Conservation (phyloP, 2,113 vertebrate genomes). For the Bettongia penicillata region DNA sequence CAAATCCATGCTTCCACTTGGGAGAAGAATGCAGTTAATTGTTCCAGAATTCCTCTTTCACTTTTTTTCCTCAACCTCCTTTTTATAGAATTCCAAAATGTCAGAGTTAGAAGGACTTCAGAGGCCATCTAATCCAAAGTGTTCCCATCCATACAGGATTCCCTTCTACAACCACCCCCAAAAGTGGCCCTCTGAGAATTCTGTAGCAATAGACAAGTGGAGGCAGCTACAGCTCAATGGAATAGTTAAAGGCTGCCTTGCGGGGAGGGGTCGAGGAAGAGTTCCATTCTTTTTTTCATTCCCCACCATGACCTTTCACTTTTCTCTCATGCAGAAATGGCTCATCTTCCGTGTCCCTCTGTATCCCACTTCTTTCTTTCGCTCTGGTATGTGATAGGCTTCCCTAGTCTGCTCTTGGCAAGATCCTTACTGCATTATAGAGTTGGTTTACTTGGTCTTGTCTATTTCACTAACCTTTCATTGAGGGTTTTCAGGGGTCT, state of each 20-base stretch:
- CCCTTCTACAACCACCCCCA: not conserved
- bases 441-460: not conserved
- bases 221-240: not conserved
- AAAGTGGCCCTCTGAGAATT: not conserved
- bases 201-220: not conserved
- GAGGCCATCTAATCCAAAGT: not conserved
- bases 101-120: not conserved
- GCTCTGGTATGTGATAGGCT: not conserved
- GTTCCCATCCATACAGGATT: not conserved
- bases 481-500: not conserved
- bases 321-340: not conserved
- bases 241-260: not conserved
- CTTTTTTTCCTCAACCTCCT: not conserved
- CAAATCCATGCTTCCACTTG: not conserved
- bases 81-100: not conserved
- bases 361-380: not conserved
- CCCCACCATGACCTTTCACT: not conserved
- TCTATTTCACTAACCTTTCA: not conserved
- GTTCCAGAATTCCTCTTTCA: not conserved
- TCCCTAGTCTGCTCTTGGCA: slow-evolving; percentile 23
- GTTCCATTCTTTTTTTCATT: not conserved
- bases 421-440: not conserved
- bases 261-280: not conserved
- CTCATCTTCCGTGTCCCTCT: not conserved
- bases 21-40: not conserved